Evolutionary conservation across 2,888 invertebrate genomes (phyloP).

Genomic region (Agonopterix alstromeriana): DNA sequence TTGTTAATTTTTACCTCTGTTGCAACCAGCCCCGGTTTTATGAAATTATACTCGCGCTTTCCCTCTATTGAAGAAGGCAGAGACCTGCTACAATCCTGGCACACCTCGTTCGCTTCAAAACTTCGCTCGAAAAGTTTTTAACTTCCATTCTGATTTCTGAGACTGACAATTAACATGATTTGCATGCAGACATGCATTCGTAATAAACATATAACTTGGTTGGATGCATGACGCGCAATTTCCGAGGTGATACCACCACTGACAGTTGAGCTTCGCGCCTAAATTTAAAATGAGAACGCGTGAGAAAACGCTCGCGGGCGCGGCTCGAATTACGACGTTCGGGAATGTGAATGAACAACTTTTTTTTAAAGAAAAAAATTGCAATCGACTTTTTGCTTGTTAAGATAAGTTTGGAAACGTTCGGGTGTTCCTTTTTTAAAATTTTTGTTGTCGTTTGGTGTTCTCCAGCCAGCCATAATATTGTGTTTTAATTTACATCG

Average conservation of each 20-base stretch:
- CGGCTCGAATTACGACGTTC: constrained; percentile 47
- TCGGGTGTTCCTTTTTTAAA: constrained; percentile 2
- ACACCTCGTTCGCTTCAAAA: too few species aligned
- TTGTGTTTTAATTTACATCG: too few species aligned
- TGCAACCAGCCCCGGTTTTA: too few species aligned
- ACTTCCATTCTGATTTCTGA: too few species aligned
- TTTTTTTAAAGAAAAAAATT: constrained; percentile 14
- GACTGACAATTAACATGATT: neutral
- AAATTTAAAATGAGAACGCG: constrained; percentile 62
- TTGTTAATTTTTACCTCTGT: too few species aligned
- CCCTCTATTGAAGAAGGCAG: too few species aligned
- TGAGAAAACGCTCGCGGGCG: constrained; percentile 58
- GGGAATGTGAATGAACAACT: constrained; percentile 51
- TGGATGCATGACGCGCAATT: neutral
- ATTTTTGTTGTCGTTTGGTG: too few species aligned
- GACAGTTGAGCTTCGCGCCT: constrained; percentile 52
- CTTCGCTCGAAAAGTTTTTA: too few species aligned
- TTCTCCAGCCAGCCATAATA: too few species aligned
- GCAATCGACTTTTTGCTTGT: constrained; percentile 33
- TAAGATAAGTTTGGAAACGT: constrained; percentile 12
- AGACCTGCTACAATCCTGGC: too few species aligned
- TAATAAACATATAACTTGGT: neutral
- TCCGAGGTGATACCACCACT: constrained; percentile 7
- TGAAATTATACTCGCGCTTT: too few species aligned
- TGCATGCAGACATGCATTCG: neutral